phyloP scores from a whole-genome alignment of 2,797 vertebrate genomes.

The Amblyopsis hoosieri region DNA sequence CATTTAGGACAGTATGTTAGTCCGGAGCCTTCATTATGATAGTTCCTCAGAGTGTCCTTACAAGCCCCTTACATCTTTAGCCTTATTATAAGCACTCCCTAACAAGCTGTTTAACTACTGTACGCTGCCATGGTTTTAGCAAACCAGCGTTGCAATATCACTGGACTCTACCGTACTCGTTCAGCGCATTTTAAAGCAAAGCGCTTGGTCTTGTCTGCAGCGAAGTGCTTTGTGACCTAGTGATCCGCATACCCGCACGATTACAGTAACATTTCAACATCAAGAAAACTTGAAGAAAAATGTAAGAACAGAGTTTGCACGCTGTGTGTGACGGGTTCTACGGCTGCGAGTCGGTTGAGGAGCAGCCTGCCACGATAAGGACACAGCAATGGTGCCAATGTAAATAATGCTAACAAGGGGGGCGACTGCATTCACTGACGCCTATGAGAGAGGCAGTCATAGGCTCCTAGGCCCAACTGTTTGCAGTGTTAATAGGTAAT shows the following conservation, averaged over 20 bases:
- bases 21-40: constrained; percentile 55
- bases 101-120: constrained; percentile 54
- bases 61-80: constrained; percentile 41
- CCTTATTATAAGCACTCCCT: constrained; percentile 43
- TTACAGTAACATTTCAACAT: neutral
- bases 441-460: constrained; percentile 67
- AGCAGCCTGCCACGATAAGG: constrained; percentile 9
- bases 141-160: constrained; percentile 20
- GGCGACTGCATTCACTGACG: constrained; percentile 31
- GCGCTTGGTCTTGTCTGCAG: constrained; percentile 23
- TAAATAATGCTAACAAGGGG: constrained; percentile 42
- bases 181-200: constrained; percentile 12
- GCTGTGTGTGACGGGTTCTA: constrained; percentile 6
- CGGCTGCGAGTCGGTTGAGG: neutral
- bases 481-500: constrained; percentile 76
- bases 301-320: neutral
- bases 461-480: constrained; percentile 72
- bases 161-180: constrained; percentile 8
- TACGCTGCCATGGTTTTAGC: constrained; percentile 28
- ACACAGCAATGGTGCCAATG: constrained; percentile 36
- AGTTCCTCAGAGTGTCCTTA: constrained; percentile 58
- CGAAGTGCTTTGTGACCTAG: constrained; percentile 13
- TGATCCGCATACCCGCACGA: constrained; percentile 10
- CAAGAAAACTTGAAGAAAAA: constrained; percentile 1
- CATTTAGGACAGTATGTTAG: constrained; percentile 54